Percentiles rank a stretch among this genome's conserved stretches.
These are phyloP conservation scores for Cepphus grylle DNA, from an alignment of 2,113 vertebrate species.

Conservation along the genomic window DNA sequence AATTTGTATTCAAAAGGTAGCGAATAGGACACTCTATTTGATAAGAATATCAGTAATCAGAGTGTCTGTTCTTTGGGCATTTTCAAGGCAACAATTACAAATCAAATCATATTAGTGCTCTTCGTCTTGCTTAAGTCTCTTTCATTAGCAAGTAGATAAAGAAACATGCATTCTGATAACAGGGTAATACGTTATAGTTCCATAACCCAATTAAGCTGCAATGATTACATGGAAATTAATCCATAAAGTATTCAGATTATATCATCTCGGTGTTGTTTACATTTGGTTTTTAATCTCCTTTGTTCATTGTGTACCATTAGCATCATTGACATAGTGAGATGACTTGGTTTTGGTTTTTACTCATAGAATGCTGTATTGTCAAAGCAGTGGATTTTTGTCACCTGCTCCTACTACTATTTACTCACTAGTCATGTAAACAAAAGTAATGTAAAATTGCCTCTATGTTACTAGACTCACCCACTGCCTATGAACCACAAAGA, in stretches of 20 bases:
- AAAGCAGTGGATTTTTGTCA: not conserved
- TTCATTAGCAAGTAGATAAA: conserved; percentile 22
- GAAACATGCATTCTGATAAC: not conserved
- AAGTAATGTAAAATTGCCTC: not conserved
- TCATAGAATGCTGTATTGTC: not conserved
- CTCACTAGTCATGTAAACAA: not conserved
- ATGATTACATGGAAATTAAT: conserved; percentile 42
- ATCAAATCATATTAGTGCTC: conserved; percentile 25
- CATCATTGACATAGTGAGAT: not conserved
- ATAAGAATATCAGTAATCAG: not conserved
- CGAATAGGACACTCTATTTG: not conserved
- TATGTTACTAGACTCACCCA: not conserved
- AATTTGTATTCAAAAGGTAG: not conserved
- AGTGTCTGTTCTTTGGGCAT: not conserved
- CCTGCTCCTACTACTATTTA: not conserved
- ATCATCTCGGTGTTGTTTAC: not conserved
- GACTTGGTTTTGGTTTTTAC: not conserved
- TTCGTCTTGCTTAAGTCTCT: conserved; percentile 22
- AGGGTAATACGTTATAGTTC: not conserved
- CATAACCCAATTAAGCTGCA: not conserved
- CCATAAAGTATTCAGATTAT: conserved; percentile 7
- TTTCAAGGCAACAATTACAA: conserved; percentile 22
- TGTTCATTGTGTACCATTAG: not conserved
- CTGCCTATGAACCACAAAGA: not conserved
- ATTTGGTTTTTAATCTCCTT: conserved; percentile 14